Base-by-base conservation (phyloP, 1,140 invertebrate species). In the Halyomorpha halys region DNA sequence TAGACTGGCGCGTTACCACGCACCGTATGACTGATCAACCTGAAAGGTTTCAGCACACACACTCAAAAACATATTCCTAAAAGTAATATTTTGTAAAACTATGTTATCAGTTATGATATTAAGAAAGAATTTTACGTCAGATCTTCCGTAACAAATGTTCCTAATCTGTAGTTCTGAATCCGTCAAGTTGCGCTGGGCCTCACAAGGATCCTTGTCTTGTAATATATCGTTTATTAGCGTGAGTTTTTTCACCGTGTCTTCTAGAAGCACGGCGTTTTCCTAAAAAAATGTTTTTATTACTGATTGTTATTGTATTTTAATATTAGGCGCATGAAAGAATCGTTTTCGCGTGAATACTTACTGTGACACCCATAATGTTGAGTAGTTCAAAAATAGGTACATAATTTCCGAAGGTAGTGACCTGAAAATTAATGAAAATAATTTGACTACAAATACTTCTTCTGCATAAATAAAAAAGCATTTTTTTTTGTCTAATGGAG, bases 371-470 rank as follows among this genome's bases (percentile, higher is more conserved):
- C 27, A 64, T n/a, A 5, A 59, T 21, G 30, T 64, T 27, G 15
- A 64, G 18, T 19, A 64, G 39, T 30, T 64, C 51, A 3, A 56
- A 15, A 39, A 45, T 59, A 56, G 63, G 63, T 11, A 64, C 56
- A 45, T 64, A 64, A 27, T 64, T 64, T n/a, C 63, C 63, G 54
- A 44, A 64, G 2, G 51, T 53, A 3, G 53, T 59, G 19, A 11
- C 23, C 63, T 64, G 53, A 45, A 64, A 64, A 30, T 9, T n/a
- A n/a, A n/a, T n/a, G n/a, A n/a, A n/a, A n/a, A n/a, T n/a, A n/a
- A n/a, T n/a, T n/a, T n/a, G n/a, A n/a, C n/a, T n/a, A n/a, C n/a
- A n/a, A n/a, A n/a, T n/a, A n/a, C n/a, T n/a, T n/a, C n/a, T n/a
- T n/a, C n/a, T n/a, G n/a, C n/a, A n/a, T n/a, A n/a, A n/a, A n/a